phyloP scores from a whole-genome alignment of 2,113 vertebrate species.

The Paracanthobrama guichenoti region DNA sequence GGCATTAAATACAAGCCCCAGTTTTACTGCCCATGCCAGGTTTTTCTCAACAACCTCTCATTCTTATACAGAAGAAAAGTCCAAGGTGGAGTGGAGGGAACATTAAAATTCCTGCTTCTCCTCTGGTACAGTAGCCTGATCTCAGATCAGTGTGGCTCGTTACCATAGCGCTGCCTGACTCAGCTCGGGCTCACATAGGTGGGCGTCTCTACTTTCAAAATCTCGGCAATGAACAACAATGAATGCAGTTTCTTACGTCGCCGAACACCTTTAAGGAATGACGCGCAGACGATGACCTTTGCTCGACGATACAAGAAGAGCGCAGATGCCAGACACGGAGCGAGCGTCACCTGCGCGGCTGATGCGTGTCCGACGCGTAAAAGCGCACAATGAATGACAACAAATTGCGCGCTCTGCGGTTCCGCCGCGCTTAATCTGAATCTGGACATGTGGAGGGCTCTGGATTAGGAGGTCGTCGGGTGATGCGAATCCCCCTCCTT shows the following conservation, averaged over 20 bases:
- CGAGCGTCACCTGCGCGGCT: conserved; percentile 66
- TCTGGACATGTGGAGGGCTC: conserved; percentile 65
- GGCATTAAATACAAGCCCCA: not conserved
- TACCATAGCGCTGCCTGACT: conserved; percentile 69
- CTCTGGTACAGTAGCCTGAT: not conserved
- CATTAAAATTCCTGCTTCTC: not conserved
- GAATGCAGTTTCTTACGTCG: not conserved
- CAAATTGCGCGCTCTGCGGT: conserved; percentile 57
- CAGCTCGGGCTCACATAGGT: conserved; percentile 46
- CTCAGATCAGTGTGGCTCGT: conserved; percentile 48
- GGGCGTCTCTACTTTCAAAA: conserved; percentile 40
- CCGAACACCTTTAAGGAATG: conserved; percentile 7
- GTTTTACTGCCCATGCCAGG: not conserved
- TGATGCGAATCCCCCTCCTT: conserved; percentile 54
- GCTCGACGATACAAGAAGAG: not conserved
- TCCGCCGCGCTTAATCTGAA: conserved; percentile 65
- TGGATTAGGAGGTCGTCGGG: conserved; percentile 67
- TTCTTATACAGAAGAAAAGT: not conserved
- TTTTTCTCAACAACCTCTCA: not conserved
- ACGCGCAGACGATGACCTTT: not conserved
- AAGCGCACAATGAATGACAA: conserved; percentile 45
- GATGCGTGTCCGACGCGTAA: conserved; percentile 26
- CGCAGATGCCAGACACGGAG: not conserved
- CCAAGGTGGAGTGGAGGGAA: not conserved
- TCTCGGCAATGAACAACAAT: conserved; percentile 3